Percentiles rank a stretch among this genome's conserved stretches.
Evolutionary conservation across 2,113 vertebrate species (phyloP).

Genomic region (Hipposideros armiger): DNA sequence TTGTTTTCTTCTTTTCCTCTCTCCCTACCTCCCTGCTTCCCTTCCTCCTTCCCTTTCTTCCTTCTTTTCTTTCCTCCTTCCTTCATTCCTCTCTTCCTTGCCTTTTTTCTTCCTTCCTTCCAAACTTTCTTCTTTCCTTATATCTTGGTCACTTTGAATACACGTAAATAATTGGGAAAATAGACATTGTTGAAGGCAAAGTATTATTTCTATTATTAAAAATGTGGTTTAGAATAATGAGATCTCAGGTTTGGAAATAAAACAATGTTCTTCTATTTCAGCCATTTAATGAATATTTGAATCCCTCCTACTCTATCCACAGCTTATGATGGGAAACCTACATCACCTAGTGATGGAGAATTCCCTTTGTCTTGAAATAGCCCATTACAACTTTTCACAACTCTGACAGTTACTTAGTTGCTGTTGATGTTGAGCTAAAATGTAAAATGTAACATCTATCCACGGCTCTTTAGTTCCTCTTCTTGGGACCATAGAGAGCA

Average conservation of each 20-base stretch:
- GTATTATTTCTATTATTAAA: slow-evolving; percentile 27
- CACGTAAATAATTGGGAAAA: slow-evolving; percentile 34
- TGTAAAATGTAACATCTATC: background rate
- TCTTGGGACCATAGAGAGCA: background rate
- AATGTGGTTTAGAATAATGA: slow-evolving; percentile 44
- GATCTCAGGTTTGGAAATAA: background rate
- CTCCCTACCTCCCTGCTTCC: background rate
- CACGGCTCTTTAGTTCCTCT: background rate
- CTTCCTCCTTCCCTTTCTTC: background rate
- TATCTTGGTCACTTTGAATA: background rate
- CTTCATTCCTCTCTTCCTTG: background rate
- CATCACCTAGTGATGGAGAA: background rate
- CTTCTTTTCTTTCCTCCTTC: background rate
- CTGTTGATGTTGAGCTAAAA: background rate
- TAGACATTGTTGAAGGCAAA: slow-evolving; percentile 30
- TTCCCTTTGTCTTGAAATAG: too few species aligned
- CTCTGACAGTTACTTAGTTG: background rate
- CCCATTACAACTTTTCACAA: background rate
- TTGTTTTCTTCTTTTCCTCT: background rate
- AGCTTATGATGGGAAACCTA: background rate
- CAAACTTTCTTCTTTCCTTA: background rate
- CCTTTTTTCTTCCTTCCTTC: background rate
- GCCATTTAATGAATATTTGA: background rate
- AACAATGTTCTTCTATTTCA: background rate
- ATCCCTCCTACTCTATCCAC: background rate